Base-by-base conservation (phyloP, 2,113 vertebrate genomes). In the Pteronura brasiliensis region DNA sequence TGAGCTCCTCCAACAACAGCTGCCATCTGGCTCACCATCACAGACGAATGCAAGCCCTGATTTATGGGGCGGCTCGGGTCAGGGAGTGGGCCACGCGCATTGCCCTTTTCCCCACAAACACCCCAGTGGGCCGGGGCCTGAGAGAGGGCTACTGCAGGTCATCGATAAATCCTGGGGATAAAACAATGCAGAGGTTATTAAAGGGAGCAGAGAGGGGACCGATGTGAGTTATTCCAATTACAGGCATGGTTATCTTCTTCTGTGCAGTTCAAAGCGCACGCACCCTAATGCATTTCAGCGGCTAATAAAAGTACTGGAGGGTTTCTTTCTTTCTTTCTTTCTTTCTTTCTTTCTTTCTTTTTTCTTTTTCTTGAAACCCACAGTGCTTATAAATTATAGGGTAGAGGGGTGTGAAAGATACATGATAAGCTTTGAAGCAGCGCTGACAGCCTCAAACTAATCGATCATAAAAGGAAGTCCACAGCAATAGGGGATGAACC, bases 301-400 rank as follows among this genome's bases (percentile, higher is more conserved):
- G 97, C 97, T 98, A 98, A 98, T 98, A 98, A 99, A 98, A 98
- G 93, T 96, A 96, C 69, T 69, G 69, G 23, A 63, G 67, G 15
- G n/a, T 96, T 18, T 52, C 49, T 98, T 93, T 65, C 39, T 96
- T 18, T 52, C 49, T 98, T 93, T 63, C 39, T 1, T 77, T 82
- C 29, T 96, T 18, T 49, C 47, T 98, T 93, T 63, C 39, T 1
- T 77, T 82, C 29, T 25, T 85, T 87, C 31, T 0, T 61, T 86
- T 86, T 86, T 0, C 61, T 49, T 18, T 82, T 90, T 95, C 97
- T 97, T 93, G n/a, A 82, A 90, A n/a, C 88, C 90, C 20, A 42
- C 52, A 92, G 52, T 79, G 80, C 65, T 97, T 97, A 63, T 95
- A 96, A 0, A 12, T 98, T 95, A 95, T 81, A 97, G 57, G 44